Base-by-base conservation (phyloP, 2,113 vertebrate species). In the Aplodontia rufa region DNA sequence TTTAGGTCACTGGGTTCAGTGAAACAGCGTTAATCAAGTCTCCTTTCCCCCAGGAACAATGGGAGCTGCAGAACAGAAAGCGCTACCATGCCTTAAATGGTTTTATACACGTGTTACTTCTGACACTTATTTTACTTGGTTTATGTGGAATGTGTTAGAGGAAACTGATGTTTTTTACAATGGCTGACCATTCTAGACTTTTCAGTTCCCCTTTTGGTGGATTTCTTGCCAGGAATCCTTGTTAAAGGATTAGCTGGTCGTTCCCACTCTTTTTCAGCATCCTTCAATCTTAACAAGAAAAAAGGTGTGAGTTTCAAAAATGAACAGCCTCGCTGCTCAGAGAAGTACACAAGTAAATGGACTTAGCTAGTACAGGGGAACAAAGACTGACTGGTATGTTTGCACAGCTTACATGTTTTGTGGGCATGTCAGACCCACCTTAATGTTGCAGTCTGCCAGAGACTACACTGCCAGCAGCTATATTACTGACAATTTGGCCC, bases 61-160 rank as follows among this genome's bases (percentile, higher is more conserved):
- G 26, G 40, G 24, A 81, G 92, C 60, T 26, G 86, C 80, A 92
- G 47, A 74, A 66, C 45, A 49, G 53, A 51, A 87, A 37, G 47
- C 37, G 13, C 51, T 22, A 26, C 22, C 26, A 1, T 32, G 20
- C 68, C 92, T 82, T 69, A 51, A 47, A 89, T 84, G 62, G 80
- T 71, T 83, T 60, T 49, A 60, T 16, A n/a, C 40, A 69, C 47
- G 82, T 87, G 68, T 90, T 75, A 86, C 69, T 91, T 89, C 72
- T 68, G 74, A 91, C 32, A 84, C 69, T 95, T 55, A 79, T 35
- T 71, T 68, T 86, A 78, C 42, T 49, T 72, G 42, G 51, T 89
- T 62, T 87, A 91, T 47, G 45, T 85, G 93, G 93, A 97, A 97
- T 96, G 94, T 93, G 71, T 22, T 72, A 42, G 42, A 69, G 90